A percentile compares a stretch with the other conserved stretches of the same genome.
Evolutionary conservation across 2,797 vertebrate genomes (phyloP).

Genomic region (Schizothorax lantsangensis): DNA sequence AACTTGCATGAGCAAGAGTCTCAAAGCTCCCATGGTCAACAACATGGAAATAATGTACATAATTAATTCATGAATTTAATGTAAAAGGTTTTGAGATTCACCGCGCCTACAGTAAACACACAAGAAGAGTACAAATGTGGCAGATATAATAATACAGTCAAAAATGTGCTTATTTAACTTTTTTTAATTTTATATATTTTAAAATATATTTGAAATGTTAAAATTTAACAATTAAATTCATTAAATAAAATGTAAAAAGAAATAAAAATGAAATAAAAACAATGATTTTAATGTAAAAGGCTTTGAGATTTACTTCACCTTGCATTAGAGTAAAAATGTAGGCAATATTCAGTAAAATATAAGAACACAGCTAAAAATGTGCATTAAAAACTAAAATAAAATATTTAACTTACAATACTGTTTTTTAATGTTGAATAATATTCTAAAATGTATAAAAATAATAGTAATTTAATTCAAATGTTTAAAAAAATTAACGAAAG

Average conservation of each 20-base stretch:
- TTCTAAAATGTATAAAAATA: not conserved
- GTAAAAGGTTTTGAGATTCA: conserved; percentile 64
- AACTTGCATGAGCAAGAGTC: conserved; percentile 17
- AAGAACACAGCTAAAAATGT: not conserved
- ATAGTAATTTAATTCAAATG: not conserved
- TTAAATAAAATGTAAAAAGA: not conserved
- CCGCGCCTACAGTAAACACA: conserved; percentile 20
- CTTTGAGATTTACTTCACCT: not conserved
- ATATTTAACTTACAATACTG: not conserved
- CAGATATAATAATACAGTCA: not conserved
- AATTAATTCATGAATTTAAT: conserved; percentile 71
- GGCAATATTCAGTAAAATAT: not conserved
- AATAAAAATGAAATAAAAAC: not conserved
- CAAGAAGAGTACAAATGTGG: not conserved
- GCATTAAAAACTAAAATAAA: not conserved
- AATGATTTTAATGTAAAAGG: not conserved
- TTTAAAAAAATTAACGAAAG: not conserved
- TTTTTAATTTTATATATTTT: not conserved
- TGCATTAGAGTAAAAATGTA: not conserved
- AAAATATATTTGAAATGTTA: not conserved
- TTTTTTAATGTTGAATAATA: not conserved
- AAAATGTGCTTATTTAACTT: not conserved
- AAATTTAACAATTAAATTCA: not conserved
- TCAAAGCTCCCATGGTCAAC: conserved; percentile 68
- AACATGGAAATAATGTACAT: conserved; percentile 71